Conservation (phyloP, 2,113 vertebrate species). For the Pipra filicauda region DNA sequence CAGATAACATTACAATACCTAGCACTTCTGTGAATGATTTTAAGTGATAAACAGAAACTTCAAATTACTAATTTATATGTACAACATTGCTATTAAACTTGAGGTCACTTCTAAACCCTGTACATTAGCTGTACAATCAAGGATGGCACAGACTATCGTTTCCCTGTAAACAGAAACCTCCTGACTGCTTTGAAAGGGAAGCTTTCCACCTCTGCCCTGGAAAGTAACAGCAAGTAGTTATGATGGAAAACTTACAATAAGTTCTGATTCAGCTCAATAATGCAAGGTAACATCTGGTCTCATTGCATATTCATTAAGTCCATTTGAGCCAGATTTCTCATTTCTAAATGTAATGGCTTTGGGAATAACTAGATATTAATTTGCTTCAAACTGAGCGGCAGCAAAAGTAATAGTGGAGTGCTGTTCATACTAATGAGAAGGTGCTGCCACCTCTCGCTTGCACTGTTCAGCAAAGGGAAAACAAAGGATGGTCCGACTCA, state of each 20-base stretch:
- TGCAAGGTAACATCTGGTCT: constrained; percentile 41
- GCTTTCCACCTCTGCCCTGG: not conserved
- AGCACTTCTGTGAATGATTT: not conserved
- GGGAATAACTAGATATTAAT: constrained; percentile 32
- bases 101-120: not conserved
- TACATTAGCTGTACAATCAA: not conserved
- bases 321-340: constrained; percentile 31
- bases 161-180: not conserved
- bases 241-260: not conserved
- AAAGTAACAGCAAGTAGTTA: not conserved
- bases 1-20: not conserved
- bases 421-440: not conserved
- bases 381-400: constrained; percentile 38
- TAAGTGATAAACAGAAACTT: not conserved
- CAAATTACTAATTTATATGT: not conserved
- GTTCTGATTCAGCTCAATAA: constrained; percentile 35
- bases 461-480: not conserved
- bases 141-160: not conserved
- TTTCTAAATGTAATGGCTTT: not conserved
- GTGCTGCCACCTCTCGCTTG: constrained; percentile 52
- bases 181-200: not conserved
- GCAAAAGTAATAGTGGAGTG: not conserved
- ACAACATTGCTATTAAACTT: not conserved
- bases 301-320: constrained; percentile 61
- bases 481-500: not conserved